Evolutionary conservation across 2,113 vertebrate species (phyloP).

Genomic region (Entomyzon cyanotis): DNA sequence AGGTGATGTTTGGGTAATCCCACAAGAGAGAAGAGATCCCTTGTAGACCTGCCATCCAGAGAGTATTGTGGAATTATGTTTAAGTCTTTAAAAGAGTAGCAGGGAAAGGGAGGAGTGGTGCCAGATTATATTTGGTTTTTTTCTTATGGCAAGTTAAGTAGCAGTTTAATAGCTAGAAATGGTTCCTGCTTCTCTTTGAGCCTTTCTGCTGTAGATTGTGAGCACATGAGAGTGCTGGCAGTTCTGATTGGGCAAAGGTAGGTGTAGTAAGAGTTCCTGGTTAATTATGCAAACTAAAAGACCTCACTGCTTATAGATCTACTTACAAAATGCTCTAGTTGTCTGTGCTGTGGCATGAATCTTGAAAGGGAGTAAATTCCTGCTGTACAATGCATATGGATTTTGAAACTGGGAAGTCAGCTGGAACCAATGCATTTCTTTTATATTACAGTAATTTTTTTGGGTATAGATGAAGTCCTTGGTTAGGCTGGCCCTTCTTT

Average conservation of each 20-base stretch:
- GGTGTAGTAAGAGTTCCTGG: not conserved
- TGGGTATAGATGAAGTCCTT: not conserved
- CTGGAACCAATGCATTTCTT: not conserved
- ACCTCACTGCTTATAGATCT: not conserved
- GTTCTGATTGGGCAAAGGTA: not conserved
- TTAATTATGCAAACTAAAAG: not conserved
- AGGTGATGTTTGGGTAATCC: not conserved
- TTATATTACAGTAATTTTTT: not conserved
- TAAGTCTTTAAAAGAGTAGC: not conserved
- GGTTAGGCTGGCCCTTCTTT: not conserved
- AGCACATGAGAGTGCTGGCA: not conserved
- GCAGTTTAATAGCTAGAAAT: not conserved
- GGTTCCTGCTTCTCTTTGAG: not conserved
- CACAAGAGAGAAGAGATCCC: accelerated
- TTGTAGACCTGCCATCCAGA: not conserved
- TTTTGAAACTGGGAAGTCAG: not conserved
- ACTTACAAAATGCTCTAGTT: not conserved
- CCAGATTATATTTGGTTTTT: not conserved
- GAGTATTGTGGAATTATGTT: not conserved
- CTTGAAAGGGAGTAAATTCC: not conserved
- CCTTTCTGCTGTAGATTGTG: not conserved
- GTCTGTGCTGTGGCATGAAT: not conserved
- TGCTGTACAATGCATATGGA: not conserved
- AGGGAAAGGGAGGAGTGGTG: not conserved
- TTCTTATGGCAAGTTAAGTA: not conserved